Conservation (phyloP, 2,797 vertebrate genomes). For the Sebastiscus tertius region DNA sequence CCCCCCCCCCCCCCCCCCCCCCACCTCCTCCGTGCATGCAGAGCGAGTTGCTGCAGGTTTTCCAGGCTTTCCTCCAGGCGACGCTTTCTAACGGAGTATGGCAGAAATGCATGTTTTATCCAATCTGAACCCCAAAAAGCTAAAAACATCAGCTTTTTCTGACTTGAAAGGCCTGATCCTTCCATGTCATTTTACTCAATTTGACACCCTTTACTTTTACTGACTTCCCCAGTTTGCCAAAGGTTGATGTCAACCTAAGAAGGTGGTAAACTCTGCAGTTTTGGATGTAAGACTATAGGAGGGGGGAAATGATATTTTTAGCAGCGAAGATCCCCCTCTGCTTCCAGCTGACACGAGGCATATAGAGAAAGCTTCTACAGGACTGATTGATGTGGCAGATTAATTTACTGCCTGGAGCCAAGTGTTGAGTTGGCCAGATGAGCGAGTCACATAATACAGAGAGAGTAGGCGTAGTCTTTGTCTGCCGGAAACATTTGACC, state of each 20-base stretch:
- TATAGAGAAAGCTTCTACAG: background rate
- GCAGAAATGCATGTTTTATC: background rate
- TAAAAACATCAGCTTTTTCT: background rate
- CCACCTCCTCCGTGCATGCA: slow-evolving; percentile 52
- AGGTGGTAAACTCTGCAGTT: background rate
- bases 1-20: background rate
- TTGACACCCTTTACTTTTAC: background rate
- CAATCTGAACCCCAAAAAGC: background rate
- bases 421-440: slow-evolving; percentile 61
- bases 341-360: background rate
- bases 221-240: too few relatives aligned
- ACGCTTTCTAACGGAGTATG: slow-evolving; percentile 8
- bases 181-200: background rate
- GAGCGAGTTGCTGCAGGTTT: slow-evolving; percentile 75
- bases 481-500: slow-evolving; percentile 50
- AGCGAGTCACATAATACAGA: slow-evolving; percentile 2
- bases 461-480: slow-evolving; percentile 55
- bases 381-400: slow-evolving; percentile 59
- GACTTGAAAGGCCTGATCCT: background rate
- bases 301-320: background rate
- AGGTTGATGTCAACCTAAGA: background rate
- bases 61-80: slow-evolving; percentile 42
- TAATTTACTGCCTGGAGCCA: slow-evolving; percentile 52
- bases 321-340: background rate
- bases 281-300: background rate